Base-by-base conservation (phyloP, 2,797 vertebrate species). In the Aplochiton taeniatus region DNA sequence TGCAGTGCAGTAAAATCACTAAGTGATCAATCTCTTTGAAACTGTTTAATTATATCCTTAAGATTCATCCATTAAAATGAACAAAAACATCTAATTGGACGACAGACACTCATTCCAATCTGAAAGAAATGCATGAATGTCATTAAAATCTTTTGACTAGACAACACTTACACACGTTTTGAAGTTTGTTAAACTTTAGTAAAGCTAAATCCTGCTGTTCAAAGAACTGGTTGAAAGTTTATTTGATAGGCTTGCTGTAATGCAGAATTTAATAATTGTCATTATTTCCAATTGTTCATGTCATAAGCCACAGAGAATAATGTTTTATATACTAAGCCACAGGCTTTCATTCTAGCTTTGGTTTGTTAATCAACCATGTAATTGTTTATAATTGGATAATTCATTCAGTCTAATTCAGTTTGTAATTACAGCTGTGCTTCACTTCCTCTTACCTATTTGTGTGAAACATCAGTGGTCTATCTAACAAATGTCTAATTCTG, bases 381-480 rank as follows among this genome's bases (percentile, higher is more conserved):
- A 81, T 81, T 80, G 75, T 62, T 61, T 80, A 76, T 78, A 80
- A 82, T 76, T 81, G 77, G 69, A 76, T 78, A 70, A 80, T 76
- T 74, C 52, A 72, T 73, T 74, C 66, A 72, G 72, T 70, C 60
- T 67, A 73, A 72, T 67, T 74, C 61, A 17, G 66, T 66, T 68
- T 60, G 58, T 70, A 64, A 70, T 71, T 75, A 62, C 61, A 69
- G 59, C 70, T 68, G 68, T 68, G 69, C 61, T 68, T 48, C 20
- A 14, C 48, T 52, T 65, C 17, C 65, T 63, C 16, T 12, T 9
- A 16, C 49, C 55, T 45, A 54, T 11, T 45, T 9, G 52, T 55
- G 19, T 46, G 63, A 58, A 65, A 58, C 42, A 20, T 4, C 19
- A 59, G 53, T 58, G 19, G n/a, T 61, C 31, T 52, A 46, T 44